Base-by-base conservation (phyloP, 1,140 invertebrate species). In the Armadillidium nasatum region DNA sequence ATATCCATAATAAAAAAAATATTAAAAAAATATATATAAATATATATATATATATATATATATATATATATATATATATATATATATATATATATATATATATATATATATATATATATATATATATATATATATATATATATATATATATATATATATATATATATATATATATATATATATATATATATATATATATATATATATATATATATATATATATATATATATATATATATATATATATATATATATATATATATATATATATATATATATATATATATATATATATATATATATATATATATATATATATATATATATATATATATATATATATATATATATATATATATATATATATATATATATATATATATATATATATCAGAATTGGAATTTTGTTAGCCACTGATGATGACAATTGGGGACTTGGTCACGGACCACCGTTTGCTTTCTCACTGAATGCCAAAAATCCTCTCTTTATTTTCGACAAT, bases 81-180 rank as follows among this genome's bases (percentile, higher is more conserved):
- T 60, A 60, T 60, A 60, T 60, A 60, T 60, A 50, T 60, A 60
- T 60, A 60, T 60, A 50, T 60, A 60, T 60, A 60, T 60, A 60
- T 60, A 50, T 60, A 60, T 60, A 60, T 60, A 60, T 60, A 60
- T 60, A 60, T 60, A 60, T 60, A 60, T 50, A 60, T 60, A 60
- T 60, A 60, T 60, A 60, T 60, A 60, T 60, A 60, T 4, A 4
- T 60, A 60, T 60, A 60, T 60, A 60, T 60, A 60, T 60, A 60
- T 60, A 60, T 60, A 60, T 60, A 60, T 60, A 60, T 33, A 1
- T 33, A 33, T 33, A 33, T 33, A 33, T 33, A 33, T 33, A 33
- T 33, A 33, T 33, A 33, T 33, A 33, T 33, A 33, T 33, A 33
- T n/a, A 33, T 33, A 33, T 33, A 33, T 33, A 33, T 33, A 33